Evolutionary conservation across 2,888 invertebrate species (phyloP).

Genomic region (Cephalotes varians): DNA sequence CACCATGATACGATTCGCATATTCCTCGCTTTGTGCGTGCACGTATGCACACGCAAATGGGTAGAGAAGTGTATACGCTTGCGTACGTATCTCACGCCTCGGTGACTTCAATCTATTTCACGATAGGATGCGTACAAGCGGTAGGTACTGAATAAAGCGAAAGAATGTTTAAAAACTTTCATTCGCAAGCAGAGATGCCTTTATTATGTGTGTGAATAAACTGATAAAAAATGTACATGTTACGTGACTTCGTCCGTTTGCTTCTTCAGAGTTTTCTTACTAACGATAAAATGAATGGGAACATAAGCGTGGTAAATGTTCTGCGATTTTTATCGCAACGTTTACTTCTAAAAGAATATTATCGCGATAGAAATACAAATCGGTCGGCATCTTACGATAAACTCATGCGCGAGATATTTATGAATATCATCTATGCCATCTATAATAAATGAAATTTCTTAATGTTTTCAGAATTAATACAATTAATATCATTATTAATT

Average conservation of each 20-base stretch:
- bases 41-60: conserved; percentile 53
- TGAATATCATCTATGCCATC: neutral
- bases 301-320: neutral
- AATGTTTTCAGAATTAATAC: neutral
- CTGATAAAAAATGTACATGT: neutral
- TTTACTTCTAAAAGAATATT: conserved; percentile 12
- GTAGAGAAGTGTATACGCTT: conserved; percentile 49
- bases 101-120: conserved; percentile 77
- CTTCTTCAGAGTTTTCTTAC: neutral
- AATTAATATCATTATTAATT: neutral
- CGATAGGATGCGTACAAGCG: conserved; percentile 61
- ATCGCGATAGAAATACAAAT: neutral
- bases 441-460: neutral
- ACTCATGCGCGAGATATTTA: neutral
- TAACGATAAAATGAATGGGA: neutral
- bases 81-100: conserved; percentile 64
- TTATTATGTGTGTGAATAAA: conserved; percentile 2
- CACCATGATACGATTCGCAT: conserved; percentile 59
- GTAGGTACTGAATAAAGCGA: conserved; percentile 1
- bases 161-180: conserved; percentile 36
- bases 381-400: neutral
- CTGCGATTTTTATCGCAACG: neutral
- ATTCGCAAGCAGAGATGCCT: conserved; percentile 10
- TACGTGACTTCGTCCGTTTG: neutral
- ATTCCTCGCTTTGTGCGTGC: conserved; percentile 58